Evolutionary conservation across 1,140 invertebrate species (phyloP).

Genomic region (Pseudomyrmex dendroicus): DNA sequence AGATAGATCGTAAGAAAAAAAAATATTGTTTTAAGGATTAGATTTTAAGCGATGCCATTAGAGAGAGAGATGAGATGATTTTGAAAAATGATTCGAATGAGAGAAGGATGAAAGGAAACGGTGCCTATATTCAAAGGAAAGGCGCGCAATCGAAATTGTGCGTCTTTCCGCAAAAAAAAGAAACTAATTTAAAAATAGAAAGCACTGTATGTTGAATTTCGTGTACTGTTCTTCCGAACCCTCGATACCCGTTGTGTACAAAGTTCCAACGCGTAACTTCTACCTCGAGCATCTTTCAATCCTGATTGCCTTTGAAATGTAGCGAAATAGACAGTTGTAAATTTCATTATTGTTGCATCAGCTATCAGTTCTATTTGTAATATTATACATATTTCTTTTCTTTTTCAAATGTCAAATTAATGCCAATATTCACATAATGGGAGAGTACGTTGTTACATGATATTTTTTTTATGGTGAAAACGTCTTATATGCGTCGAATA

Average conservation of each 20-base stretch:
- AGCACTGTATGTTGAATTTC: constrained; percentile 81
- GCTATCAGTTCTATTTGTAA: constrained; percentile 26
- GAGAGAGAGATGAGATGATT: constrained; percentile 64
- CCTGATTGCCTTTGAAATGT: constrained; percentile 44
- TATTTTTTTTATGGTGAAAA: constrained; percentile 40
- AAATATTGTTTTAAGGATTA: constrained; percentile 79
- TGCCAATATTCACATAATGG: constrained; percentile 49
- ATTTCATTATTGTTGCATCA: constrained; percentile 50
- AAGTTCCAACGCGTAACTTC: constrained; percentile 76
- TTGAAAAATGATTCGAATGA: not conserved
- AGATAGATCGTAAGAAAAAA: constrained; percentile 80
- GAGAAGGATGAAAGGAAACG: constrained; percentile 78
- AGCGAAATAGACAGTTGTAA: constrained; percentile 31
- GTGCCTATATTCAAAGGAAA: constrained; percentile 78
- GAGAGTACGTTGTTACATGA: not conserved
- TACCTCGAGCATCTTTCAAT: constrained; percentile 61
- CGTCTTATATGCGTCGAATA: not conserved
- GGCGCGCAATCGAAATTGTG: constrained; percentile 72
- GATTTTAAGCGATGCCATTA: constrained; percentile 76
- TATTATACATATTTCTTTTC: not conserved
- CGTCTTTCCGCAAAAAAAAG: constrained; percentile 69
- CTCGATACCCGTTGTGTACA: constrained; percentile 80
- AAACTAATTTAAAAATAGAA: constrained; percentile 77
- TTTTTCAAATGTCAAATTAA: constrained; percentile 51
- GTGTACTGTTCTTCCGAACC: constrained; percentile 79